Conservation (phyloP, 2,797 vertebrate genomes). For the Protosalanx chinensis region DNA sequence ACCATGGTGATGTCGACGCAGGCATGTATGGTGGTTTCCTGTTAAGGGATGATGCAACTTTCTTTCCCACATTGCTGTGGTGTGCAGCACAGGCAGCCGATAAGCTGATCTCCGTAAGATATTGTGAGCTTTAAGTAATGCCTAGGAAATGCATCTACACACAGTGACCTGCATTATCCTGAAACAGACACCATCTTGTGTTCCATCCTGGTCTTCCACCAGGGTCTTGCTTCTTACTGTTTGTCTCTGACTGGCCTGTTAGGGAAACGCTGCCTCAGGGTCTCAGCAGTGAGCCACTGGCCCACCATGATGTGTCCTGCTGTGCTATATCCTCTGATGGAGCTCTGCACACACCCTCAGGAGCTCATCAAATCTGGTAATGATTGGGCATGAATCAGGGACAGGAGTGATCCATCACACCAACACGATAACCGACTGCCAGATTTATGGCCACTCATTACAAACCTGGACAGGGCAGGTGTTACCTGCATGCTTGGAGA, state of each 20-base stretch:
- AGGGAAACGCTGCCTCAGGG: background rate
- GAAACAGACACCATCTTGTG: too few species aligned
- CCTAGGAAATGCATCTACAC: too few species aligned
- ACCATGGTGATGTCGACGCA: background rate
- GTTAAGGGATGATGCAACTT: slow-evolving; percentile 1
- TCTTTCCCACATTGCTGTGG: background rate
- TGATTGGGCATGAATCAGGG: background rate
- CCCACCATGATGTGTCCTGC: background rate
- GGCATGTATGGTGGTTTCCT: background rate
- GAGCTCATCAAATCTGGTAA: slow-evolving; percentile 2
- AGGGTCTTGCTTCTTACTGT: background rate
- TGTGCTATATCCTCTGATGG: background rate
- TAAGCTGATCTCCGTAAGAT: background rate
- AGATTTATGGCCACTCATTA: slow-evolving; percentile 19
- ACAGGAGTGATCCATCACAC: background rate
- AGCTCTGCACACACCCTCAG: background rate
- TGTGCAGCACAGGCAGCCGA: background rate
- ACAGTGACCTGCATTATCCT: too few species aligned
- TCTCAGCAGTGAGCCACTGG: background rate
- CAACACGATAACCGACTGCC: background rate
- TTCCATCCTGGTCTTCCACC: too few species aligned
- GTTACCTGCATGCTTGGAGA: slow-evolving; percentile 1
- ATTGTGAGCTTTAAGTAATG: too few species aligned
- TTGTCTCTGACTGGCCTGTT: background rate
- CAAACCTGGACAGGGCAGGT: slow-evolving; percentile 11